phyloP scores from a whole-genome alignment of 2,888 invertebrate genomes.

The Morpho deidamia region DNA sequence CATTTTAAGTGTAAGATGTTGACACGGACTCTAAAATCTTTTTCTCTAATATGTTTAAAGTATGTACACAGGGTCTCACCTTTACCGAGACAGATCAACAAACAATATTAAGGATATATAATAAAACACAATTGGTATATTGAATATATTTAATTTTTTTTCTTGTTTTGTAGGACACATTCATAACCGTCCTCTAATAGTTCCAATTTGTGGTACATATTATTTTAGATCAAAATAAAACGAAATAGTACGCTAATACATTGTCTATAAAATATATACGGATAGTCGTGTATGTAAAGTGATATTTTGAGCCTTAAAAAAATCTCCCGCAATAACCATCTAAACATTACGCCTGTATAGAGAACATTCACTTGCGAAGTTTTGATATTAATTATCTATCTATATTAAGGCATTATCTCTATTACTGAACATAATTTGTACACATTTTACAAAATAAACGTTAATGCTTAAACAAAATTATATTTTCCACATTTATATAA shows the following conservation, averaged over 20 bases:
- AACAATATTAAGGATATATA: too few relatives aligned
- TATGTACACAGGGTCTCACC: not conserved
- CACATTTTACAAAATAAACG: constrained; percentile 3
- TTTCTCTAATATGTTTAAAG: too few relatives aligned
- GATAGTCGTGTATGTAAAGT: constrained; percentile 28
- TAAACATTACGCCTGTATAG: constrained; percentile 24
- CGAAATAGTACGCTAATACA: constrained; percentile 47
- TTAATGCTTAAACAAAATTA: constrained; percentile 4
- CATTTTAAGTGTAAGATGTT: too few relatives aligned
- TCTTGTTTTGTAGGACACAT: constrained; percentile 41
- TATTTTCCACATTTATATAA: constrained; percentile 6
- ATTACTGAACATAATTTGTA: constrained; percentile 12
- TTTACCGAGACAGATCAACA: too few relatives aligned
- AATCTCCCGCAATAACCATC: constrained; percentile 24
- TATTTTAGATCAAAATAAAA: constrained; percentile 39
- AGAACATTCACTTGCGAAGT: constrained; percentile 14
- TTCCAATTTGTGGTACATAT: constrained; percentile 28
- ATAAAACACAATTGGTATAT: constrained; percentile 28
- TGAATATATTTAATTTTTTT: constrained; percentile 44
- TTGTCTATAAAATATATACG: constrained; percentile 50
- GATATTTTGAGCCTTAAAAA: constrained; percentile 28
- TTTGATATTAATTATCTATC: constrained; percentile 19
- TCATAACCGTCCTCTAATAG: constrained; percentile 44
- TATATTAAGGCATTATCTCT: constrained; percentile 19
- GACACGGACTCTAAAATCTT: too few relatives aligned